Evolutionary conservation across 2,797 vertebrate genomes (phyloP).

Genomic region (Diplodus sargus): DNA sequence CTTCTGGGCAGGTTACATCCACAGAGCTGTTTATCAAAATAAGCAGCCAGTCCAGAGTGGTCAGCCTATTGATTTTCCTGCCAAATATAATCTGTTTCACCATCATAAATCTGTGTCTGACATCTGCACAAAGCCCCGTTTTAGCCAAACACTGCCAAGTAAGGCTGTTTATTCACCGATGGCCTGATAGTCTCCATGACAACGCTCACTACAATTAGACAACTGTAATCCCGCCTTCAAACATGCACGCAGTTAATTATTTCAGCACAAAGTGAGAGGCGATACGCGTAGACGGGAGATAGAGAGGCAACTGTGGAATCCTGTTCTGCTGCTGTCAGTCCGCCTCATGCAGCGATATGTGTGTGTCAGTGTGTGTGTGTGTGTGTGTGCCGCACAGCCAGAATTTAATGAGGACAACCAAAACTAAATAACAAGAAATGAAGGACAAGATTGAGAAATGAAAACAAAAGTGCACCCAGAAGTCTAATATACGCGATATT

Average conservation of each 20-base stretch:
- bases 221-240: conserved; percentile 94
- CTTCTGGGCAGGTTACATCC: conserved; percentile 88
- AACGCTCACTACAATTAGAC: conserved; percentile 96
- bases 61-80: conserved; percentile 90
- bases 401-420: conserved; percentile 66
- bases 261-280: conserved; percentile 88
- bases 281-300: conserved; percentile 76
- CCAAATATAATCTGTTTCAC: conserved; percentile 94
- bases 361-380: conserved; percentile 22
- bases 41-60: conserved; percentile 87
- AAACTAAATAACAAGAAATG: conserved; percentile 56
- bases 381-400: conserved; percentile 34
- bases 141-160: conserved; percentile 93
- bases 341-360: conserved; percentile 20
- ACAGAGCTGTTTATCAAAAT: conserved; percentile 90
- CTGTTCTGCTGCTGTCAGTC: conserved; percentile 79
- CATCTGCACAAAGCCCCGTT: conserved; percentile 92
- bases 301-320: conserved; percentile 84
- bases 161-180: conserved; percentile 92
- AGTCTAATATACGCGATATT: conserved; percentile 20
- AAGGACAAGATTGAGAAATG: conserved; percentile 55
- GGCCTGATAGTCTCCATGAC: conserved; percentile 95
- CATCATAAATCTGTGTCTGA: conserved; percentile 95
- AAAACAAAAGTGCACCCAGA: conserved; percentile 44
- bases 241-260: conserved; percentile 92